phyloP scores from a whole-genome alignment of 1,140 invertebrate species.

The Psix sp. region DNA sequence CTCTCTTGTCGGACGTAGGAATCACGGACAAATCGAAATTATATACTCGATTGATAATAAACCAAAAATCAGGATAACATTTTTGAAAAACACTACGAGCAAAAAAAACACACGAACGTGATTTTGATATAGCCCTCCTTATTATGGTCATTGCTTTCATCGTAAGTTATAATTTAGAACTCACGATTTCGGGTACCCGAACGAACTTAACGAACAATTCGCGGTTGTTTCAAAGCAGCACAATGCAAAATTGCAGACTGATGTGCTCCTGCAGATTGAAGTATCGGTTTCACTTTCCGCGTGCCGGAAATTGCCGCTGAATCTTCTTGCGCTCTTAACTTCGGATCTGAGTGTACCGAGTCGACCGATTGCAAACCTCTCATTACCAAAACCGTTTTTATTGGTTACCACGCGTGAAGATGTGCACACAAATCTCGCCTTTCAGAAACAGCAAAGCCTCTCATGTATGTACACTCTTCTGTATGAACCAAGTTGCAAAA shows the following conservation, averaged over 20 bases:
- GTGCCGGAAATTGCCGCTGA: slow-evolving; percentile 51
- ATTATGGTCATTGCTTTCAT: too few relatives aligned
- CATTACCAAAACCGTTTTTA: slow-evolving; percentile 57
- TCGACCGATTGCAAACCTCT: slow-evolving; percentile 45
- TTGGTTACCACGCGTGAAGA: slow-evolving; percentile 54
- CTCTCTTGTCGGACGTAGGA: slow-evolving; percentile 1
- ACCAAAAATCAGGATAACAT: too few relatives aligned
- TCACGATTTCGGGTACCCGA: not conserved
- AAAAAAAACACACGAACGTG: too few relatives aligned
- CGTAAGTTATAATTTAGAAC: too few relatives aligned
- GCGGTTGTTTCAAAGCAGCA: not conserved
- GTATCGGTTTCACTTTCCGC: slow-evolving; percentile 51
- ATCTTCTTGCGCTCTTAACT: slow-evolving; percentile 11
- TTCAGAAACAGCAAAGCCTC: slow-evolving; percentile 6
- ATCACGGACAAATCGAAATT: slow-evolving; percentile 9
- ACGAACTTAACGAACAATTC: not conserved
- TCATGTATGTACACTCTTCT: slow-evolving; percentile 14
- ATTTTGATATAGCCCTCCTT: too few relatives aligned
- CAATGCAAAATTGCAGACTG: not conserved
- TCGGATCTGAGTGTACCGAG: slow-evolving; percentile 23
- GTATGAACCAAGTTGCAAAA: slow-evolving; percentile 6
- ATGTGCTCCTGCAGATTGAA: slow-evolving; percentile 24
- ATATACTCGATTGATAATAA: too few relatives aligned
- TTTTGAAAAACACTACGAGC: too few relatives aligned
- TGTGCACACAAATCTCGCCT: slow-evolving; percentile 38